phyloP scores from a whole-genome alignment of 1,140 invertebrate species.

The Pachyrhynchus sulphureomaculatus region DNA sequence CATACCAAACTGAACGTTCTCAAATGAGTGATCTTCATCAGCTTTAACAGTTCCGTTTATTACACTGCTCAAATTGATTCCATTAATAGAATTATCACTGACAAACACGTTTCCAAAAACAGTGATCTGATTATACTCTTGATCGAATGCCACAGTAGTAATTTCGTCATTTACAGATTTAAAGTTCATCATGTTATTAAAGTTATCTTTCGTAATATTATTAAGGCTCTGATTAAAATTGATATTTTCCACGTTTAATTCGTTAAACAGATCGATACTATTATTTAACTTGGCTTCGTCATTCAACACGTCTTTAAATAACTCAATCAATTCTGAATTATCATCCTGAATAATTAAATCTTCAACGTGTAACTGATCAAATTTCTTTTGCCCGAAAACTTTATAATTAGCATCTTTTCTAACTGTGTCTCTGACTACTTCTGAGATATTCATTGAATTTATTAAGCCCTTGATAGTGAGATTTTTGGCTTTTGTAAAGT shows the following conservation, averaged over 20 bases:
- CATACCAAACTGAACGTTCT: slow-evolving; percentile 50
- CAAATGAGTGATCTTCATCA: slow-evolving; percentile 47
- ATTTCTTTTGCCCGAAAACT: slow-evolving; percentile 38
- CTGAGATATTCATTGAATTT: slow-evolving; percentile 31
- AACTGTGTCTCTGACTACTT: slow-evolving; percentile 34
- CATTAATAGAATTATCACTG: slow-evolving; percentile 46
- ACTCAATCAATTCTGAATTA: slow-evolving; percentile 29
- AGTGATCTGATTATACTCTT: slow-evolving; percentile 47
- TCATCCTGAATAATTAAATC: slow-evolving; percentile 32
- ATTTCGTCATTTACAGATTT: slow-evolving; percentile 16
- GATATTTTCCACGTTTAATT: slow-evolving; percentile 27
- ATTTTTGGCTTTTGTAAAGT: slow-evolving; percentile 23
- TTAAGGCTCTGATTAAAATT: slow-evolving; percentile 35
- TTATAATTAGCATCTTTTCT: slow-evolving; percentile 19
- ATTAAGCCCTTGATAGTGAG: slow-evolving; percentile 25
- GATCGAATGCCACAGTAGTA: slow-evolving; percentile 37
- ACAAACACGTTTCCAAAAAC: slow-evolving; percentile 41
- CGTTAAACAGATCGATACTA: slow-evolving; percentile 17
- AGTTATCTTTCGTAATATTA: slow-evolving; percentile 21
- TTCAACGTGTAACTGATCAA: slow-evolving; percentile 37
- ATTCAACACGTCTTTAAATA: background rate
- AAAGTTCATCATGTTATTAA: slow-evolving; percentile 18
- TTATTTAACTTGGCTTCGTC: background rate
- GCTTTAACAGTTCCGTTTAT: slow-evolving; percentile 48
- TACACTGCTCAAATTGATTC: slow-evolving; percentile 46